Conservation (phyloP, 2,888 invertebrate genomes). For the Athetis lepigone region DNA sequence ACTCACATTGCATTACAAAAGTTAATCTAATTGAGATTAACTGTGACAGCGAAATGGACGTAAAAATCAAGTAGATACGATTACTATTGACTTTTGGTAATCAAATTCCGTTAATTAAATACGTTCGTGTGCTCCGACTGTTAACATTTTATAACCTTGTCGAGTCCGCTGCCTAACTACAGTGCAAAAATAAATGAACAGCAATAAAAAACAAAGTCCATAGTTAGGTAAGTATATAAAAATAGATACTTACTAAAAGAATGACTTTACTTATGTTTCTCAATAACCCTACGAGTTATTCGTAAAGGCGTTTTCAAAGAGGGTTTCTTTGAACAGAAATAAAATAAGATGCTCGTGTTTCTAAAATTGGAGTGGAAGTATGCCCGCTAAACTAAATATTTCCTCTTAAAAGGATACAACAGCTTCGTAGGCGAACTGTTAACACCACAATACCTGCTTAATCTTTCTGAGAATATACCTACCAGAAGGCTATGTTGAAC, state of each 20-base stretch:
- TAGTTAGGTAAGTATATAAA: background rate
- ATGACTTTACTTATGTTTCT: constrained; percentile 11
- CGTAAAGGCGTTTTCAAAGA: background rate
- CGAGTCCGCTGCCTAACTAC: constrained; percentile 44
- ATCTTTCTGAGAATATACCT: constrained; percentile 40
- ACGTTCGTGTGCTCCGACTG: constrained; percentile 69
- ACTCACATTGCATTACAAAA: constrained; percentile 58
- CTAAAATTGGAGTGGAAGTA: background rate
- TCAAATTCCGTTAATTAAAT: constrained; percentile 77
- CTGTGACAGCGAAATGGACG: constrained; percentile 49
- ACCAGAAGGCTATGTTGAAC: constrained; percentile 24
- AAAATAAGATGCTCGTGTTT: background rate
- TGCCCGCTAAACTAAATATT: background rate
- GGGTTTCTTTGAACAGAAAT: background rate
- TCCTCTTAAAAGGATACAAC: background rate
- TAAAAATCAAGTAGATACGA: constrained; percentile 54
- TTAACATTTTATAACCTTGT: constrained; percentile 69
- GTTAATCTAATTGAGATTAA: constrained; percentile 46
- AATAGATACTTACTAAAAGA: constrained; percentile 14
- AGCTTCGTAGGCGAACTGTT: constrained; percentile 4
- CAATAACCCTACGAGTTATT: constrained; percentile 1
- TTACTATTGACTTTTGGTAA: constrained; percentile 64
- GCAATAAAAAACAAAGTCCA: constrained; percentile 16
- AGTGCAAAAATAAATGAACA: constrained; percentile 43
- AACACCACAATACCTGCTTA: constrained; percentile 3